Conservation (phyloP, 2,797 vertebrate genomes). For the Sebastes matsubarae region DNA sequence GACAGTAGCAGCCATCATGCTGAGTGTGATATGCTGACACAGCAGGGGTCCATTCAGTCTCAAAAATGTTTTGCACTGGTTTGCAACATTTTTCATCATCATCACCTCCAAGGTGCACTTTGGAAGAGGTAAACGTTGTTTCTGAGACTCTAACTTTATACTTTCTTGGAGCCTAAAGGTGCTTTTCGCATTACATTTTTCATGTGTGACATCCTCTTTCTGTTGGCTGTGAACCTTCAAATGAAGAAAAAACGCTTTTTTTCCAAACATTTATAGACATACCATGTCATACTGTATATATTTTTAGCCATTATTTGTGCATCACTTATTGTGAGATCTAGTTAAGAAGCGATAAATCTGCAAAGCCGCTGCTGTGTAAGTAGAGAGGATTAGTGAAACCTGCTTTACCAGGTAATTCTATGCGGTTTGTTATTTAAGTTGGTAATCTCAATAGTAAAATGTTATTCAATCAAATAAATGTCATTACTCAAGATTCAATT, state of each 20-base stretch:
- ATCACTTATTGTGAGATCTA: neutral
- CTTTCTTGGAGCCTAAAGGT: neutral
- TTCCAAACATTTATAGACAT: neutral
- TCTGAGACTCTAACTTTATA: neutral
- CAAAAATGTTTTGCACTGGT: constrained; percentile 6
- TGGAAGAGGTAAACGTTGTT: neutral
- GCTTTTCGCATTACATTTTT: neutral
- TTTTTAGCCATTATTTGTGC: neutral
- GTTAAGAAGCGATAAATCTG: neutral
- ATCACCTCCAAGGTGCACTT: neutral
- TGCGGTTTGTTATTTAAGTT: neutral
- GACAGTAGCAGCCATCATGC: neutral
- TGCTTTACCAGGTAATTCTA: neutral
- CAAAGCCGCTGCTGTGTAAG: neutral
- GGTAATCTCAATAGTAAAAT: neutral
- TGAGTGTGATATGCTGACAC: constrained; percentile 28
- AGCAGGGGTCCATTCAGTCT: constrained; percentile 3
- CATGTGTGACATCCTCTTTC: neutral
- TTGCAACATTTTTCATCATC: constrained; percentile 11
- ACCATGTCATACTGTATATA: no score
- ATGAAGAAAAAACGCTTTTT: neutral
- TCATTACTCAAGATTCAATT: neutral
- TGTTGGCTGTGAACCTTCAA: neutral
- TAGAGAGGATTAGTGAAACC: neutral
- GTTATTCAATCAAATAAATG: neutral